phyloP scores from a whole-genome alignment of 1,140 invertebrate species.

The Agrilus planipennis region DNA sequence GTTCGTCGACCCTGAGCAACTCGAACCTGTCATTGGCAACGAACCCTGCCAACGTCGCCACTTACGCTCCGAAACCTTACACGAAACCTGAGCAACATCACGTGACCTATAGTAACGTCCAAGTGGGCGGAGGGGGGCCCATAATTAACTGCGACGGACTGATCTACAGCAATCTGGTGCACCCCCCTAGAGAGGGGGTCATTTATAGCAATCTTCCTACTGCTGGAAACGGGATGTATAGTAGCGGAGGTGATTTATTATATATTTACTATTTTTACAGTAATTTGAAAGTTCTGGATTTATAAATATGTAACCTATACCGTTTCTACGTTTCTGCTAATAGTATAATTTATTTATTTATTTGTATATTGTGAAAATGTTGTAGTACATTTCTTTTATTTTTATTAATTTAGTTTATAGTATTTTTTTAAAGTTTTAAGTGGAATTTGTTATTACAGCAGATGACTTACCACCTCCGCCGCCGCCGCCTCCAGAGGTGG shows the following conservation, averaged over 20 bases:
- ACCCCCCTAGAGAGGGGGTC: constrained; percentile 34
- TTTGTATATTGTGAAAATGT: too few relatives aligned
- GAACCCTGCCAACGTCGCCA: constrained; percentile 35
- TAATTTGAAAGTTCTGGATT: too few relatives aligned
- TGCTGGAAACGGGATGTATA: constrained; percentile 34
- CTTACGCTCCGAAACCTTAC: constrained; percentile 25
- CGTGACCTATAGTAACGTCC: constrained; percentile 32
- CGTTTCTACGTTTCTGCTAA: too few relatives aligned
- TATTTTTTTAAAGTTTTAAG: too few relatives aligned
- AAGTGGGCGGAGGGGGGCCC: constrained; percentile 12
- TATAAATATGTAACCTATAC: too few relatives aligned
- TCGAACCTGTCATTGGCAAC: constrained; percentile 20
- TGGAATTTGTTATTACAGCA: constrained; percentile 17
- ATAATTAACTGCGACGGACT: constrained; percentile 38
- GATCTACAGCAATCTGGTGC: constrained; percentile 42
- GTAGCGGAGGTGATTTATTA: constrained; percentile 36
- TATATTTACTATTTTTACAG: too few relatives aligned
- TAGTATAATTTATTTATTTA: too few relatives aligned
- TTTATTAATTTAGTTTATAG: too few relatives aligned
- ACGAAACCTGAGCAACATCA: constrained; percentile 38
- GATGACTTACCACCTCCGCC: constrained; percentile 48
- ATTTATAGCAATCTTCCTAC: constrained; percentile 40
- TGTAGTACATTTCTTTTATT: too few relatives aligned
- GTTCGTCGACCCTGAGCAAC: neutral
- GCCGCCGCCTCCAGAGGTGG: constrained; percentile 30